These are phyloP conservation scores for Loriculus beryllinus DNA, from an alignment of 2,797 vertebrate genomes.

Conservation along the genomic window DNA sequence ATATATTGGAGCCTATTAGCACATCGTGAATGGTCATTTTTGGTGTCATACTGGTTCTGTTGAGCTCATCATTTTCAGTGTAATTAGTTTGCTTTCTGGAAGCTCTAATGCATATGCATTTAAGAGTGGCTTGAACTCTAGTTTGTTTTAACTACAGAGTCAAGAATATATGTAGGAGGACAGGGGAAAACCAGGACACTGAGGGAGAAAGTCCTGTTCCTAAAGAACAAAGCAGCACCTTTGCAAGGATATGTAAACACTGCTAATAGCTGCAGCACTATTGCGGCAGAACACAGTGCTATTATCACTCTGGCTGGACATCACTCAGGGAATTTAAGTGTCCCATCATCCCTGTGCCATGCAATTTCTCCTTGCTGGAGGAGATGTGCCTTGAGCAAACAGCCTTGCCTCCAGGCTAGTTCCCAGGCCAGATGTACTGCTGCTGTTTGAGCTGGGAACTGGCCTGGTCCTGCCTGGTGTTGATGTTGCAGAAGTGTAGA, in stretches of 20 bases:
- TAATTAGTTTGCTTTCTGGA: conserved; percentile 4
- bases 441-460: background rate
- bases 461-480: background rate
- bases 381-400: background rate
- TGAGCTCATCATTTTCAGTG: background rate
- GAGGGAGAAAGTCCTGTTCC: background rate
- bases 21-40: background rate
- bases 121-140: background rate
- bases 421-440: background rate
- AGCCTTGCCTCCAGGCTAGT: background rate
- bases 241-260: background rate
- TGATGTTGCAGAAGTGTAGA: background rate
- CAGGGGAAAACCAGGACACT: background rate
- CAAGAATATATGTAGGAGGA: background rate
- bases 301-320: background rate
- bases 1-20: background rate
- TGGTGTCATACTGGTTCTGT: background rate
- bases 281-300: background rate
- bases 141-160: background rate
- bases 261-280: background rate
- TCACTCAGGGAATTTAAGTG: background rate
- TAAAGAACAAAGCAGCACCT: background rate
- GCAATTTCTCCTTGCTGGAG: background rate
- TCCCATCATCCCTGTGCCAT: background rate
- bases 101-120: background rate